Evolutionary conservation across 2,888 invertebrate species (phyloP).

Genomic region (Tholera decimalis): DNA sequence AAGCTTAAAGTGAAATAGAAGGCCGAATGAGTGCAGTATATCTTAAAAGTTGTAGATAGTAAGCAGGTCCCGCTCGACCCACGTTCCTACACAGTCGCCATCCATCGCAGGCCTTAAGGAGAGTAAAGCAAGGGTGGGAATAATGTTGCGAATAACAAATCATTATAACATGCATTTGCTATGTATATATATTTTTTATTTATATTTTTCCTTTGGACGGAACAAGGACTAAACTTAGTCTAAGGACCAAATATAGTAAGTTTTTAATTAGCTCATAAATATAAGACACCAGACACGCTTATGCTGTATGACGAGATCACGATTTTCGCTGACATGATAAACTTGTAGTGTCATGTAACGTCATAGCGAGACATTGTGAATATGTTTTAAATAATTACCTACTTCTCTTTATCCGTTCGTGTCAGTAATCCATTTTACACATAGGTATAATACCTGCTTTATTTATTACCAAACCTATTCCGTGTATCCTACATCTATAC

Average conservation of each 20-base stretch:
- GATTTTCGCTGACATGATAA: background rate
- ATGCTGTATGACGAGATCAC: slow-evolving; percentile 7
- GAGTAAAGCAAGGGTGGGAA: too few species aligned
- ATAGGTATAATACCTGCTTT: background rate
- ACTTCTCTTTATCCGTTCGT: too few species aligned
- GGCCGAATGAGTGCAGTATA: too few species aligned
- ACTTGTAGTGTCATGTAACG: background rate
- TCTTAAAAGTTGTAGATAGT: too few species aligned
- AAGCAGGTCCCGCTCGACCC: too few species aligned
- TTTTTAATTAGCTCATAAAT: background rate
- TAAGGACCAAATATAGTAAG: background rate
- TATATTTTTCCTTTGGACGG: background rate
- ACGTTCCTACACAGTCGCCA: too few species aligned
- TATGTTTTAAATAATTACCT: background rate
- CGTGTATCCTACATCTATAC: background rate
- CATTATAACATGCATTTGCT: too few species aligned
- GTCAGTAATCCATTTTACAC: background rate
- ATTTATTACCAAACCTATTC: background rate
- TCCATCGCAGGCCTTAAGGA: too few species aligned
- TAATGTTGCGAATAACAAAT: too few species aligned
- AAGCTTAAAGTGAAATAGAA: too few species aligned
- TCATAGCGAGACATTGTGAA: background rate
- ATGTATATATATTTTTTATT: too few species aligned
- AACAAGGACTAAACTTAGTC: background rate
- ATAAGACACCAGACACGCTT: background rate